Conservation (phyloP, 2,797 vertebrate species). For the Molossus molossus region DNA sequence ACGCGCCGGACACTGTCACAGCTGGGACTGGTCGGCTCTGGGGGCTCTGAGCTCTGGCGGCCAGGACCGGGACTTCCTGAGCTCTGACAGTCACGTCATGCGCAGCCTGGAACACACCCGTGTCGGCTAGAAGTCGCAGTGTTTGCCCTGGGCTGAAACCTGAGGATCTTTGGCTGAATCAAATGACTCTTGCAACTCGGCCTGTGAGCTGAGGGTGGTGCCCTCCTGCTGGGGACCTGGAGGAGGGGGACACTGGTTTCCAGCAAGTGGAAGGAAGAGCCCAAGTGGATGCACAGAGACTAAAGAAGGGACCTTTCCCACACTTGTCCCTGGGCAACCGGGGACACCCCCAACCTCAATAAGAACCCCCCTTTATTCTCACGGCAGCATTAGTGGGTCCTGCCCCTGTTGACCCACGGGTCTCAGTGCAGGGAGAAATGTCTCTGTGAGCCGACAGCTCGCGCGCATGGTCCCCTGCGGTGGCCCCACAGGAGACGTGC, state of each 20-base stretch:
- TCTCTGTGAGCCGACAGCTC: accelerated
- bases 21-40: background rate
- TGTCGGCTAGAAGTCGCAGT: background rate
- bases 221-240: accelerated
- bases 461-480: accelerated
- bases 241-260: background rate
- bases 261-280: background rate
- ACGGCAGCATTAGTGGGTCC: accelerated
- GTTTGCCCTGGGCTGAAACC: background rate
- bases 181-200: background rate
- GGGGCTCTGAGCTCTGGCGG: background rate
- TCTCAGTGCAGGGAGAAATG: background rate
- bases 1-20: too few species aligned
- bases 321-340: background rate
- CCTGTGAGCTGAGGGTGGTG: too few species aligned
- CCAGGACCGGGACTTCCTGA: accelerated
- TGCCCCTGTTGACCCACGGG: background rate
- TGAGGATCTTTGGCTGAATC: background rate
- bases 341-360: background rate
- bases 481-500: accelerated
- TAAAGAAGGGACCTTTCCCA: background rate
- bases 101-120: background rate
- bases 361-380: background rate
- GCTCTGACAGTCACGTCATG: too few species aligned
- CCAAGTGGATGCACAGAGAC: accelerated